Base-by-base conservation (phyloP, 2,888 invertebrate genomes). In the Tridacna gigas region DNA sequence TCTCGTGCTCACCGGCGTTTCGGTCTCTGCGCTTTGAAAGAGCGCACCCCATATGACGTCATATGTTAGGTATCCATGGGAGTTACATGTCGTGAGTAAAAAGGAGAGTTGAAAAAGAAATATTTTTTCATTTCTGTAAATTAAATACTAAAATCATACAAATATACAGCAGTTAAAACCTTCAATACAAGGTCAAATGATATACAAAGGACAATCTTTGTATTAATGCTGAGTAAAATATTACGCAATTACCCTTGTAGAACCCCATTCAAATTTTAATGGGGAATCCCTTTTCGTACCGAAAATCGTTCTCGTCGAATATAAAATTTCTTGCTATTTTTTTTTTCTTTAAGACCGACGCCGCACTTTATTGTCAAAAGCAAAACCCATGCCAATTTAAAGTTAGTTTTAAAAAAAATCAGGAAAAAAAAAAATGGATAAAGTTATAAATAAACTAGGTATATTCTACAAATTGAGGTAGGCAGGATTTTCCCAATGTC, bases 11-110 rank as follows among this genome's bases (percentile, higher is more conserved):
- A 69, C 77, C 79, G 76, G 74, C 80, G 82, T 78, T 83, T 75
- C 66, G 25, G 45, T 78, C 80, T 78, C 20, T 82, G 78, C 51
- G 71, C 76, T 79, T 80, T 77, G 79, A 86, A 86, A 79, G 66
- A 75, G 74, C 82, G 82, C 88, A 73, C 86, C 85, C 84, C 82
- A 80, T 74, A 63, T 86, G 85, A 88, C 88, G 86, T 88, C 83
- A 88, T 60, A 15, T 69, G 60, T 67, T 56, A 69, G 84, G 84
- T 84, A 77, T 77, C 74, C 73, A 86, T 76, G 86, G 86, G 84
- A 74, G 56, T 74, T 37, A 37, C 37, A 4, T 37, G 7, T 37
- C 7, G 37, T 4, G 37, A 37, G 37, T 4, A 37, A 37, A 37
- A 37, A 37, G 7, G 37, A 37, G 37, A n/a, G 37, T 7, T 37